These are phyloP conservation scores for Scytalopus superciliaris DNA, from an alignment of 2,113 vertebrate species.

Conservation along the genomic window DNA sequence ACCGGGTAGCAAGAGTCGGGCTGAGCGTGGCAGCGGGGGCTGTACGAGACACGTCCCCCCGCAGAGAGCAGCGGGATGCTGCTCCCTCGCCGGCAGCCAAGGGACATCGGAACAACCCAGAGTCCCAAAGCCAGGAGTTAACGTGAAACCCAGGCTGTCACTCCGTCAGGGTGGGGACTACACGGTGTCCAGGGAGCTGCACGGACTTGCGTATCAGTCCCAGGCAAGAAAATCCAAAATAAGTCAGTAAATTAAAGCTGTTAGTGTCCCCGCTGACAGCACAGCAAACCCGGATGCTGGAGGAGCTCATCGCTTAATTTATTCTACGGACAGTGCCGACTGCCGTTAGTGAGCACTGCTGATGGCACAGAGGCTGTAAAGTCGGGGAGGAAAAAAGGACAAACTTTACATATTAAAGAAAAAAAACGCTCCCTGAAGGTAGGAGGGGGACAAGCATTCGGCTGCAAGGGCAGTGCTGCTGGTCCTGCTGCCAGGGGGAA, in stretches of 20 bases:
- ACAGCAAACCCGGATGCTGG: constrained; percentile 50
- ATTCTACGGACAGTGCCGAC: constrained; percentile 19
- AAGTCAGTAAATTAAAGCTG: constrained; percentile 20
- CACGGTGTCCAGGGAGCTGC: background rate
- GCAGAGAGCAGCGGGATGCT: accelerated
- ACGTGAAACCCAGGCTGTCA: accelerated
- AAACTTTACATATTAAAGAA: background rate
- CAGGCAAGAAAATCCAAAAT: constrained; percentile 34
- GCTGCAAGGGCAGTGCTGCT: background rate
- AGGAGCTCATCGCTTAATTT: constrained; percentile 11
- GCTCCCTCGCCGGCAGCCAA: accelerated
- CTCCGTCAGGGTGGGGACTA: background rate
- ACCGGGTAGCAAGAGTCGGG: too few species aligned
- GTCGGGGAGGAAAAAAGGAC: background rate
- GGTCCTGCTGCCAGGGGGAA: background rate
- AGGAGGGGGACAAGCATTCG: background rate
- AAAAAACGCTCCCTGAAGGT: background rate
- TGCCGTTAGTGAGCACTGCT: constrained; percentile 27
- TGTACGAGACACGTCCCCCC: background rate
- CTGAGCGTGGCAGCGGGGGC: accelerated
- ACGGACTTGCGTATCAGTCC: background rate
- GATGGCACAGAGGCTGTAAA: constrained; percentile 17
- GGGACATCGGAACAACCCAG: background rate
- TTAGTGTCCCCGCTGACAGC: constrained; percentile 5
- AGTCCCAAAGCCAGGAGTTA: background rate